Conservation (phyloP, 2,113 vertebrate genomes). For the Xerus inauris region DNA sequence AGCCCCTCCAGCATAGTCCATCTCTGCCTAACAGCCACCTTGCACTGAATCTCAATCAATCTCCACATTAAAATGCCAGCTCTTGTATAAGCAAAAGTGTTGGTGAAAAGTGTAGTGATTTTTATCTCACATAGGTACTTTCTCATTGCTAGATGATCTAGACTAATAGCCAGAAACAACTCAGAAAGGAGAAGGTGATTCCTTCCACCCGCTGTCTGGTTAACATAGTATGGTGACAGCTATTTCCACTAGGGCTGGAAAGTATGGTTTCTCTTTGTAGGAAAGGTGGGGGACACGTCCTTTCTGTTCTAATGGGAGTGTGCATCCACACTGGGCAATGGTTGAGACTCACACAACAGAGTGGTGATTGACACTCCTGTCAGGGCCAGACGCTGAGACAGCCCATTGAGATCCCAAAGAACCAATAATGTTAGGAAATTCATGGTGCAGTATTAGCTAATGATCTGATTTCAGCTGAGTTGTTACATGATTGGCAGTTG, state of each 20-base stretch:
- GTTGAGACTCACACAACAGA: background rate
- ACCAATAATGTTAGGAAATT: background rate
- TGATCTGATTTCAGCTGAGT: background rate
- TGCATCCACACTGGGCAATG: rapidly evolving
- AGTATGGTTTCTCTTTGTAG: background rate
- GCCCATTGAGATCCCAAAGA: background rate
- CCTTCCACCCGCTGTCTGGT: background rate
- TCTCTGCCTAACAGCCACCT: slow-evolving; percentile 18
- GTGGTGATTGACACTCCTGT: background rate
- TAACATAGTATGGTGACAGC: rapidly evolving
- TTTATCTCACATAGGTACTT: background rate
- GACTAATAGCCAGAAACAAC: background rate
- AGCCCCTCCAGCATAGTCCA: background rate
- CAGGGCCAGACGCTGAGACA: background rate
- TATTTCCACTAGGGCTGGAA: background rate
- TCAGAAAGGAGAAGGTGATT: background rate
- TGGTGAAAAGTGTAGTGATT: background rate
- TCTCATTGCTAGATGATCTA: background rate
- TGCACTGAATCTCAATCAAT: background rate
- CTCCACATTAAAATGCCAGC: background rate
- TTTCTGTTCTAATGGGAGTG: background rate
- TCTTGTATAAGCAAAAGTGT: background rate
- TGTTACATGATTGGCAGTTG: background rate
- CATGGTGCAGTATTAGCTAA: background rate
- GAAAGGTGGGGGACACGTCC: background rate